These are phyloP conservation scores for Pheosia gnoma DNA, from an alignment of 2,888 invertebrate species.

Conservation along the genomic window DNA sequence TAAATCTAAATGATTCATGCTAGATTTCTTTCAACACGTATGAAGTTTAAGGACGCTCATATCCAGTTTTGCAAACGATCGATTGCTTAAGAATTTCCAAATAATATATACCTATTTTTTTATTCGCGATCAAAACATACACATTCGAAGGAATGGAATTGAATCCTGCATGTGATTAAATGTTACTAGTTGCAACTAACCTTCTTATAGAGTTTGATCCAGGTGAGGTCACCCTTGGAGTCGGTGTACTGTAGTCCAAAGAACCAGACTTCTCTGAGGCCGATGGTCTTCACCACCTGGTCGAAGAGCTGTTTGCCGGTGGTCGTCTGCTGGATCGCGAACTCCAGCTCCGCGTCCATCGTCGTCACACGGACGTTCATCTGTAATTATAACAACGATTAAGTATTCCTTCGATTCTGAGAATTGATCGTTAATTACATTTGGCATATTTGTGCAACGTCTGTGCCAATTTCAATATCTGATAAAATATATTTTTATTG, in stretches of 20 bases:
- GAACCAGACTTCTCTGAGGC: constrained; percentile 99
- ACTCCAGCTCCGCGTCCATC: constrained; percentile 99
- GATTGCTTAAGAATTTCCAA: neutral
- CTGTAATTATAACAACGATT: constrained; percentile 75
- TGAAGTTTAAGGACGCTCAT: constrained; percentile 23
- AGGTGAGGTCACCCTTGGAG: constrained; percentile 98
- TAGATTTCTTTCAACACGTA: constrained; percentile 12
- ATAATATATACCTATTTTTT: neutral
- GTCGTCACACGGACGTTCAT: constrained; percentile 99
- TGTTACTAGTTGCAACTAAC: constrained; percentile 84
- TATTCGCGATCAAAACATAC: too few species aligned
- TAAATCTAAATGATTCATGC: constrained; percentile 9
- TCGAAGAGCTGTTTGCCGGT: constrained; percentile 99
- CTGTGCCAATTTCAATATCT: constrained; percentile 3
- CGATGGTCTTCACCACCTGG: constrained; percentile 99
- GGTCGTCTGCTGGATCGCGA: constrained; percentile 99
- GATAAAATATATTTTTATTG: constrained; percentile 5
- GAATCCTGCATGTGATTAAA: neutral
- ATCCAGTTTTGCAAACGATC: constrained; percentile 17
- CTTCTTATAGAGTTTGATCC: constrained; percentile 99
- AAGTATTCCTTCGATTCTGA: constrained; percentile 1
- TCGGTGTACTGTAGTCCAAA: constrained; percentile 99
- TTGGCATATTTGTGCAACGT: constrained; percentile 14
- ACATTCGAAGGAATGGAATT: too few species aligned
- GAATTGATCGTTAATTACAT: constrained; percentile 10